Base-by-base conservation (phyloP, 2,888 invertebrate species). In the Linyphia triangularis region DNA sequence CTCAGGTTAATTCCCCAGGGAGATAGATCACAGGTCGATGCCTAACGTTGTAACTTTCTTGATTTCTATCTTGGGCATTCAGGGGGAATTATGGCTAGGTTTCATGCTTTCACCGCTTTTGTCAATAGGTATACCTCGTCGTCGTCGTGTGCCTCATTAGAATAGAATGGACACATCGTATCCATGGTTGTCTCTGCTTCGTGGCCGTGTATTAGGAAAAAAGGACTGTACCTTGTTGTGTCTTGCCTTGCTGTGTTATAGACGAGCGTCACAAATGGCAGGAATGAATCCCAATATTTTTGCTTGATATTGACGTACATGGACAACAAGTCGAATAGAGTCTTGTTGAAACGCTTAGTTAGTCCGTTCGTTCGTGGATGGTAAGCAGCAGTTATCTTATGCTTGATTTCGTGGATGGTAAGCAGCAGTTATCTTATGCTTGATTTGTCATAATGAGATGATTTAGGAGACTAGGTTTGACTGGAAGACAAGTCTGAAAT, bases 171-270 rank as follows among this genome's bases (percentile, higher is more conserved):
- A 40, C 70, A 10, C 19, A 69, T 67, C 0, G 61, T 81, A 24
- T 61, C 61, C 16, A 81, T 37, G 2, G 72, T 37, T 4, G 82
- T 81, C 59, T 81, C 61, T 0, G 70, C 37, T 16, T 82, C 40
- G 24, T 28, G 70, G 0, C 82, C 72, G 37, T 72, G 40, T n/a
- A 82, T 9, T 6, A 72, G 40, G n/a, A 37, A 82, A 7, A 51
- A 51, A 26, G 19, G 28, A 5, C 16, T 51, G 6, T 33, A 61
- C 13, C 37, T 37, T 7, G 13, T 89, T 0, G 78, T 72, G 6
- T 85, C 78, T 40, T 89, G 89, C 13, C n/a, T 51, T 1, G 73
- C 37, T 9, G 77, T 24, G 63, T 84, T 89, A 22, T 89, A 70
- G 6, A 43, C 70, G 59, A 63, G 77, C 0, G 70, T 70, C 9